These are phyloP conservation scores for Chydorus sphaericus DNA, from an alignment of 2,888 invertebrate genomes.

Conservation along the genomic window DNA sequence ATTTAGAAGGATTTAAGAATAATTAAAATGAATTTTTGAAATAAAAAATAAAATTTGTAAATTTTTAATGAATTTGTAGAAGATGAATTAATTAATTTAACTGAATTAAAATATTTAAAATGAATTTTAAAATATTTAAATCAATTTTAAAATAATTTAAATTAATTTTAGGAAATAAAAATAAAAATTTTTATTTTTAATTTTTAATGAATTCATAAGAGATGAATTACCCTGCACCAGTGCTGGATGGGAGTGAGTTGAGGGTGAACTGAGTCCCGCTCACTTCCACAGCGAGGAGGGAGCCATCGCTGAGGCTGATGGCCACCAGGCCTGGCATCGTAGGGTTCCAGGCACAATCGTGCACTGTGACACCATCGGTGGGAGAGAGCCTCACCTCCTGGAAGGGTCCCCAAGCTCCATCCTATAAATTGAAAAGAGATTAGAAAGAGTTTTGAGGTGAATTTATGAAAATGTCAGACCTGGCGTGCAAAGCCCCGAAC, in stretches of 20 bases:
- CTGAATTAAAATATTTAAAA: no score
- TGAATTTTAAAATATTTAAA: no score
- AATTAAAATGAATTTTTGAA: no score
- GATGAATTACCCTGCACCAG: conserved; percentile 33
- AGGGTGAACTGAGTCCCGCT: conserved; percentile 34
- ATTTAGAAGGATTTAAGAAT: no score
- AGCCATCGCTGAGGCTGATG: conserved; percentile 55
- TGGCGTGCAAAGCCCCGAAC: conserved; percentile 48
- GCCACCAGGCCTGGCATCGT: conserved; percentile 55
- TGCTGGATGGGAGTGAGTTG: conserved; percentile 33
- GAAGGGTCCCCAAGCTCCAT: conserved; percentile 23
- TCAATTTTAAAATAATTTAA: no score
- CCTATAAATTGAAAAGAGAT: conserved; percentile 25
- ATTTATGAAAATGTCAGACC: conserved; percentile 32
- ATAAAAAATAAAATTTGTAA: no score
- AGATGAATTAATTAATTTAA: no score
- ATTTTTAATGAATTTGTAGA: no score
- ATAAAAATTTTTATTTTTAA: no score
- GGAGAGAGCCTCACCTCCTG: conserved; percentile 39
- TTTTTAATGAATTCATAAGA: no score
- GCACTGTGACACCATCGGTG: conserved; percentile 32
- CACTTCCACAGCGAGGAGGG: conserved; percentile 40
- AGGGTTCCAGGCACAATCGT: conserved; percentile 73
- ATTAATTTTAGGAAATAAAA: no score
- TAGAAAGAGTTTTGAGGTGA: no score